Evolutionary conservation across 35 echinoderm and acorn worm genomes (phyloP).

Genomic region (Eucidaris tribuloides): DNA sequence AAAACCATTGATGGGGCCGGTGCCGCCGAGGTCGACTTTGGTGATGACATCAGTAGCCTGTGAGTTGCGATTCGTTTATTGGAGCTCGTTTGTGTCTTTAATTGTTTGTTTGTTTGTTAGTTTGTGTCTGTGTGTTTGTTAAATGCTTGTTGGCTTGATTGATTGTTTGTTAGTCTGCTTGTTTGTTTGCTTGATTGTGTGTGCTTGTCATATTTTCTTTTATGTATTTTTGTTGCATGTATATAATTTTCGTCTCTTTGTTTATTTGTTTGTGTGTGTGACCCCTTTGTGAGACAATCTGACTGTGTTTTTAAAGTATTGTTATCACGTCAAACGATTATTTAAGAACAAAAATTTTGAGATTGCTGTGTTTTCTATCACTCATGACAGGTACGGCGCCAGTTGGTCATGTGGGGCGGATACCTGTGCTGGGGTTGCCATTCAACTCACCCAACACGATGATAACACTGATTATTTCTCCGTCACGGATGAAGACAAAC

Average conservation of each 20-base stretch:
- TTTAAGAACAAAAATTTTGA: background rate
- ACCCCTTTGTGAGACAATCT: background rate
- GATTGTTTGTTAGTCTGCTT: too few relatives aligned
- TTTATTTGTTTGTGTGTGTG: too few relatives aligned
- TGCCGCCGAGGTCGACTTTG: slow-evolving; percentile 26
- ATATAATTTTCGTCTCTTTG: too few relatives aligned
- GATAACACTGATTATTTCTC: slow-evolving; percentile 45
- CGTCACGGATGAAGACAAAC: slow-evolving; percentile 42
- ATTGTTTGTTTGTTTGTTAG: too few relatives aligned
- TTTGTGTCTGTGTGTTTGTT: too few relatives aligned
- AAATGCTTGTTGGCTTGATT: too few relatives aligned
- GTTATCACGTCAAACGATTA: background rate
- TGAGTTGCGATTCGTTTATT: too few relatives aligned
- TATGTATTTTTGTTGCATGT: too few relatives aligned
- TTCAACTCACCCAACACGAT: slow-evolving; percentile 47
- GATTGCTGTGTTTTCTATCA: background rate
- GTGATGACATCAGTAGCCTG: slow-evolving; percentile 10
- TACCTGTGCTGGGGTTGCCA: slow-evolving; percentile 62
- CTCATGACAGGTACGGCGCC: slow-evolving; percentile 34
- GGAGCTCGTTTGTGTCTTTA: too few relatives aligned
- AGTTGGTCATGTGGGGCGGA: slow-evolving; percentile 45
- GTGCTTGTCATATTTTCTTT: too few relatives aligned
- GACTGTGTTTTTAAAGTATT: background rate
- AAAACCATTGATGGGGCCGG: background rate
- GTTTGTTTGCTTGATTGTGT: too few relatives aligned